Evolutionary conservation across 2,888 invertebrate genomes (phyloP).

Genomic region (Cremastobaeus sp.): DNA sequence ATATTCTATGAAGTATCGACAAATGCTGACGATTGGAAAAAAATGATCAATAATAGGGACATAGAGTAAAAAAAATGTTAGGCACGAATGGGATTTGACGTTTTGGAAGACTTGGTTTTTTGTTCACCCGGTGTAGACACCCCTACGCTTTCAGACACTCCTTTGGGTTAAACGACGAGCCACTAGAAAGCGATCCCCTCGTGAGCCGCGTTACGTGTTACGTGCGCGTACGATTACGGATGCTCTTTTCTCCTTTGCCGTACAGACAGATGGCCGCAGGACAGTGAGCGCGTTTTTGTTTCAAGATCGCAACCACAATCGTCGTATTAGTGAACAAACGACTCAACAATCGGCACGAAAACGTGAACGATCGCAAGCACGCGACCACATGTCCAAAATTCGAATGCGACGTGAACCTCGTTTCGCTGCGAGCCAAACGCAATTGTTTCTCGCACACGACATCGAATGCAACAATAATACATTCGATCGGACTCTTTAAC

Average conservation of each 20-base stretch:
- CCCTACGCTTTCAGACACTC: constrained; percentile 62
- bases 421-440: not conserved
- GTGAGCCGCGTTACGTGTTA: constrained; percentile 56
- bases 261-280: constrained; percentile 72
- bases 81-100: too few relatives aligned
- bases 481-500: constrained; percentile 59
- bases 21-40: too few relatives aligned
- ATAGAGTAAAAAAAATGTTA: too few relatives aligned
- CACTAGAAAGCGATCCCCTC: constrained; percentile 75
- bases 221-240: constrained; percentile 68
- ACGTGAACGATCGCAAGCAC: constrained; percentile 65
- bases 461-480: constrained; percentile 59
- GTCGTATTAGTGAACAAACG: constrained; percentile 77
- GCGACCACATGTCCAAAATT: constrained; percentile 72
- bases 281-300: constrained; percentile 74
- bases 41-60: too few relatives aligned
- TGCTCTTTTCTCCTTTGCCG: constrained; percentile 72
- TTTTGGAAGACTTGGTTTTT: constrained; percentile 10
- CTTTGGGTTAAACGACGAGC: constrained; percentile 76
- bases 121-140: constrained; percentile 51
- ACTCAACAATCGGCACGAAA: constrained; percentile 71
- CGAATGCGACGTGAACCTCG: not conserved
- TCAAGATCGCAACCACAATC: constrained; percentile 76
- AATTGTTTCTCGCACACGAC: constrained; percentile 20
- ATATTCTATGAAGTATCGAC: too few relatives aligned